Base-by-base conservation (phyloP, 2,113 vertebrate species). In the Pithys albifrons region DNA sequence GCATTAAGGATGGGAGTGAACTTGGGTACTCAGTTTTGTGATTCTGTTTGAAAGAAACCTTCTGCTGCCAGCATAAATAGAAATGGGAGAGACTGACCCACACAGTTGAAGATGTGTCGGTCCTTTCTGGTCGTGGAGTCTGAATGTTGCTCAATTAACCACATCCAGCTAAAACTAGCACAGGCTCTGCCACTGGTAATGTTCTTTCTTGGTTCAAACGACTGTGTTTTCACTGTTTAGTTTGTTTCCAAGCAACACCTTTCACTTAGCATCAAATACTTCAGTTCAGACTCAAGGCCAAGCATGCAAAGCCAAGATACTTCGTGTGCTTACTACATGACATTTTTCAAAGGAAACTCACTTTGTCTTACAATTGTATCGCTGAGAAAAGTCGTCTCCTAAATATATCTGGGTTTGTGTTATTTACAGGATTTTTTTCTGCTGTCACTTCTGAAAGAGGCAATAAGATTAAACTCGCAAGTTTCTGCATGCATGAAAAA, bases 241-340 rank as follows among this genome's bases (percentile, higher is more conserved):
- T 57, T 93, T 15, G 95, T 94, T 91, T 79, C 94, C 49, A 54
- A 77, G 93, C 93, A 95, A 95, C 89, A 81, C 23, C 33, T 92
- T 93, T 93, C 86, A 35, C 41, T 96, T 88, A 37, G 33, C 88
- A 74, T 85, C 37, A 76, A 89, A 89, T 85, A 66, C 37, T 79
- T 89, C 18, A n/a, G 85, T 91, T 95, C 70, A 73, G 74, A 45
- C 61, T 89, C 27, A 14, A 27, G 46, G 43, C 37, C 69, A 25
- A 84, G 76, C 27, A 24, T 12, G 33, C 15, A n/a, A 61, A 85
- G 52, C 77, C 77, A 55, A 91, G 57, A 27, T 55, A 37, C 10
- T 91, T 91, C 28, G 8, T 7, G 20, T 75, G 29, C 39, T 75
- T 33, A 51, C 57, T 49, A 64, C 5, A 3, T 18, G 27, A 29